Conservation (phyloP, 1,140 invertebrate species). For the Drosophila athabasca region DNA sequence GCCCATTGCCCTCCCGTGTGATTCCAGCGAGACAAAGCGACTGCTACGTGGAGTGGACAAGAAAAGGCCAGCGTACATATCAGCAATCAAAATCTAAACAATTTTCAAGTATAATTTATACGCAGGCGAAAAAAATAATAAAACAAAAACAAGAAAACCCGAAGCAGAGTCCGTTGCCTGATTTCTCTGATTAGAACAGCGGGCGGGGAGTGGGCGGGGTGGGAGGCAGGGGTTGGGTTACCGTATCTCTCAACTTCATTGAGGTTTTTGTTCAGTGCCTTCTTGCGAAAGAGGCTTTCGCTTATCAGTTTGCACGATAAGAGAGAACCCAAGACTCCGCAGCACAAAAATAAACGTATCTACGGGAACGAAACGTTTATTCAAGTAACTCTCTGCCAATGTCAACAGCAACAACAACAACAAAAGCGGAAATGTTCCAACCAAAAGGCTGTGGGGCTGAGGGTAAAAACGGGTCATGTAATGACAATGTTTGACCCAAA, state of each 20-base stretch:
- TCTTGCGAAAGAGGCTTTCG: conserved; percentile 27
- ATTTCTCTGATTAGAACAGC: conserved; percentile 54
- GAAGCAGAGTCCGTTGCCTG: conserved; percentile 49
- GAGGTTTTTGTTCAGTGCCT: conserved; percentile 46
- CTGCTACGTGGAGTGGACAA: conserved; percentile 5
- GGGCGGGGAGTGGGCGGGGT: too few species aligned
- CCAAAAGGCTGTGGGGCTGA: conserved; percentile 4
- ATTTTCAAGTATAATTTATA: conserved; percentile 60
- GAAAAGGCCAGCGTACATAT: conserved; percentile 20
- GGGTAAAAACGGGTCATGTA: conserved; percentile 30
- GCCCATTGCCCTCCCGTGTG: too few species aligned
- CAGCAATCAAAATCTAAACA: conserved; percentile 49
- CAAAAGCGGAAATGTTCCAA: conserved; percentile 45
- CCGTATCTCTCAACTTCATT: conserved; percentile 50
- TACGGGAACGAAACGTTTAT: background rate
- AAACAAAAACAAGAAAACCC: background rate
- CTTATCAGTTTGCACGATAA: conserved; percentile 78
- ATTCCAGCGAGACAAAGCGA: conserved; percentile 39
- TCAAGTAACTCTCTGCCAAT: conserved; percentile 38
- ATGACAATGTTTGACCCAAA: conserved; percentile 17
- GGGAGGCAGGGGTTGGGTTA: too few species aligned
- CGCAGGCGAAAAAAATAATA: conserved; percentile 28
- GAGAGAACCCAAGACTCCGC: conserved; percentile 18
- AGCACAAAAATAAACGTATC: conserved; percentile 17
- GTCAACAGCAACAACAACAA: conserved; percentile 40